These are phyloP conservation scores for Myotis yumanensis DNA, from an alignment of 2,113 vertebrate genomes.

Conservation along the genomic window DNA sequence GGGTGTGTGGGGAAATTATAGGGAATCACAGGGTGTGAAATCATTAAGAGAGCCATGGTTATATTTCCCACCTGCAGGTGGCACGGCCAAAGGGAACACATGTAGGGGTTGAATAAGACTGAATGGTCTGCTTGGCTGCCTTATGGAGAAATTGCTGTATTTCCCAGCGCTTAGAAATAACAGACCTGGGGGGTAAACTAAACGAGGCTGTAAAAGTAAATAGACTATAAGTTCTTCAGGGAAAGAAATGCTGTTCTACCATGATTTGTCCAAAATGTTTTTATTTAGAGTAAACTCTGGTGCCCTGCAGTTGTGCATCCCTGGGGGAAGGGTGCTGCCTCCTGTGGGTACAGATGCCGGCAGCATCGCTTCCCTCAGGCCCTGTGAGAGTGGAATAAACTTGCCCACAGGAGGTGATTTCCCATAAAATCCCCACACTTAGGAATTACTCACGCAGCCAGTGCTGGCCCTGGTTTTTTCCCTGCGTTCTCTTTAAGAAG, in stretches of 20 bases:
- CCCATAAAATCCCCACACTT: neutral
- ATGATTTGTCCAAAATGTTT: neutral
- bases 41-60: conserved; percentile 34
- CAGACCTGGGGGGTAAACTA: neutral
- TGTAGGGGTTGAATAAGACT: neutral
- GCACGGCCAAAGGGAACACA: neutral
- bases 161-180: neutral
- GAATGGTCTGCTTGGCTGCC: neutral
- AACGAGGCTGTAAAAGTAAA: neutral
- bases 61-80: conserved; percentile 52
- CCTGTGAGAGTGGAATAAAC: neutral
- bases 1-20: conserved; percentile 57
- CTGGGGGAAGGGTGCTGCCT: neutral
- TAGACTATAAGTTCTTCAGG: conserved; percentile 8
- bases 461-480: neutral
- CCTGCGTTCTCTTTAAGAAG: conserved; percentile 14
- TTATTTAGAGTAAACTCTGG: neutral
- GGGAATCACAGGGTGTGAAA: conserved; percentile 51
- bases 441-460: neutral
- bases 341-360: neutral
- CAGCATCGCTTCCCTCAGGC: neutral
- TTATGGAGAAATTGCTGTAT: neutral
- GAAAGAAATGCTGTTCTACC: neutral
- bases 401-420: neutral
- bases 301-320: neutral